Evolutionary conservation across 2,888 invertebrate species (phyloP), one percentile per base, ranked within the genome.

Genomic region (Amphipoea oculea): DNA sequence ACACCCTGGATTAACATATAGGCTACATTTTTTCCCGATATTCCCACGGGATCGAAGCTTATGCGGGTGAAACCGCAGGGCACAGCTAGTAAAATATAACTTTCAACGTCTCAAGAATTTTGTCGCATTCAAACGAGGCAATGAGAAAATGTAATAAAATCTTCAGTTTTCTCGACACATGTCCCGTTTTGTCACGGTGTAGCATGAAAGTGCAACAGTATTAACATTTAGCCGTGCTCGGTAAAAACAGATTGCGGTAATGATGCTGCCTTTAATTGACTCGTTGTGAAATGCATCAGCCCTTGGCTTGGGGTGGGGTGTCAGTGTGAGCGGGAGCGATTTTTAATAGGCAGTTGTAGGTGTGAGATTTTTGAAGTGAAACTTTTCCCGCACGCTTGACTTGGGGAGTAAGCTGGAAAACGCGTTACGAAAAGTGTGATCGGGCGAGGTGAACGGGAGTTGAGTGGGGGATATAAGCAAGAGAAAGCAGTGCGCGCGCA

Each of bases 221-320:
- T 92, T 90, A 92, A 89, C 90, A 90, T 91, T 80, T 78, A 82
- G 86, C 85, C 74, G 86, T 83, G 86, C 89, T 81, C 85, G 86
- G 92, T 92, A 92, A 94, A 92, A 93, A 93, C 92, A 78, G 90
- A 92, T 91, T 91, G 91, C 91, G 86, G 92, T 94, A 94, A 94
- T 94, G 94, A 92, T 92, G 92, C 84, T 87, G 83, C 89, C 83
- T 94, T 94, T 95, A 95, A 95, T 95, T 95, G 95, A 95, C 94
- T 94, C 91, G 95, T 95, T 94, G 94, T 92, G 94, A 94, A 95
- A 95, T 93, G 93, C 92, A 92, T 91, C 91, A 91, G 90, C 89
- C 90, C 90, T 91, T 88, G 73, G 73, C 86, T 88, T 78, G 72
- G 76, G 79, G 83, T 67, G 57, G 74, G 86, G 88, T 20, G 48